Conservation (phyloP, 2,113 vertebrate genomes). For the Cyprinodon brontotheroides region DNA sequence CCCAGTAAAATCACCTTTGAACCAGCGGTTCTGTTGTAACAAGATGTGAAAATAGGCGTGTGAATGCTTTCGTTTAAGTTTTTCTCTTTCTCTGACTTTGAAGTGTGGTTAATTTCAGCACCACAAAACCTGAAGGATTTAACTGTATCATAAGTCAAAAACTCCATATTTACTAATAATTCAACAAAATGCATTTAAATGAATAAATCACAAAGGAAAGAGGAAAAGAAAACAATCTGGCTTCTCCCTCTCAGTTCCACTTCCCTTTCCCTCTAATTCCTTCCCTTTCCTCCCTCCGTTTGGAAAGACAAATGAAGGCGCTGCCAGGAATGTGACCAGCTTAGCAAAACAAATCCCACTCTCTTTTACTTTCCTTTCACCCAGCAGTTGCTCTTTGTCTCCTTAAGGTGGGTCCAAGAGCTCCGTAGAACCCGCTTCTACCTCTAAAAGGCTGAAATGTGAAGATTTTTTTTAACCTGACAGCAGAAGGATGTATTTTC, state of each 20-base stretch:
- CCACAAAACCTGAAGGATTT: too few species aligned
- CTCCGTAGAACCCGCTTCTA: neutral
- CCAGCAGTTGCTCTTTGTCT: conserved; percentile 19
- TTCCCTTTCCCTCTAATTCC: conserved; percentile 33
- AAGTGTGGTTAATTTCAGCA: too few species aligned
- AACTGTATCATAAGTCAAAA: too few species aligned
- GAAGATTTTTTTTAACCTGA: neutral
- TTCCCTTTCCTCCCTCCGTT: conserved; percentile 62
- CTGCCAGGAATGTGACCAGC: conserved; percentile 76
- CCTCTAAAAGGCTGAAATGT: neutral
- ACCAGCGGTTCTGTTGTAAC: neutral
- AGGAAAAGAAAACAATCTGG: conserved; percentile 27
- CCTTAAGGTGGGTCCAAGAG: conserved; percentile 42
- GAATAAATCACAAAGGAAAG: neutral
- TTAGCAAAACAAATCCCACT: conserved; percentile 73
- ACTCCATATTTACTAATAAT: neutral
- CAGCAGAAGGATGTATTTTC: neutral
- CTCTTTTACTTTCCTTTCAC: conserved; percentile 28
- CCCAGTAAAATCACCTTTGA: neutral
- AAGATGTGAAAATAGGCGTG: neutral
- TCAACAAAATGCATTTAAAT: conserved; percentile 17
- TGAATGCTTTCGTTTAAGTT: neutral
- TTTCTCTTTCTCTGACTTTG: neutral
- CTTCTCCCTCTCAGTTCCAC: conserved; percentile 38
- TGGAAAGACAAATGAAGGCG: conserved; percentile 60